Percentiles rank a stretch among this genome's conserved stretches.
Evolutionary conservation across 2,113 vertebrate species (phyloP).

Genomic region (Pholis gunnellus): DNA sequence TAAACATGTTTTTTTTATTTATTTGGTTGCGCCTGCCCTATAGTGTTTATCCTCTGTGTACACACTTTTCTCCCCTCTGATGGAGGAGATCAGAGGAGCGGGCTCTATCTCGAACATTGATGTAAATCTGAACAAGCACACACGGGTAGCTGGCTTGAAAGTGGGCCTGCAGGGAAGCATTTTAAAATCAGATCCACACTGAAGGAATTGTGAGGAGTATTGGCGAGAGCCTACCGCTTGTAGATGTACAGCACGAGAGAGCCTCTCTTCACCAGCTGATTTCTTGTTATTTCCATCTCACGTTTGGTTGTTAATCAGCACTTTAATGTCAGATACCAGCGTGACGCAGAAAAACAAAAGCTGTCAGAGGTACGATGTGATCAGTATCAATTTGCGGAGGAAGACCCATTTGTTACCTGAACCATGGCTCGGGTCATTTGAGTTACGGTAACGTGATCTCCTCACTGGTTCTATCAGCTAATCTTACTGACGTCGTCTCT

Average conservation of each 20-base stretch:
- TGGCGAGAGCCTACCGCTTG: constrained; percentile 24
- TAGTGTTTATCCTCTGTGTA: constrained; percentile 48
- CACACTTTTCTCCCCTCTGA: constrained; percentile 53
- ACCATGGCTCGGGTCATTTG: constrained; percentile 34
- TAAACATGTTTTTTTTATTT: neutral
- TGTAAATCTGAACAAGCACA: constrained; percentile 74
- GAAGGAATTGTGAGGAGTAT: constrained; percentile 57
- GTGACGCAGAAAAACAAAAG: neutral
- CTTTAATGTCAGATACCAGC: neutral
- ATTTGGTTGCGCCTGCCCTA: constrained; percentile 23
- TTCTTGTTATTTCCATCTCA: neutral
- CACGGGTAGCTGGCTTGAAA: constrained; percentile 68
- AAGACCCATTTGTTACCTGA: neutral
- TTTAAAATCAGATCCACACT: constrained; percentile 68
- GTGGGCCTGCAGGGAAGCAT: constrained; percentile 73
- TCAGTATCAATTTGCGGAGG: constrained; percentile 1
- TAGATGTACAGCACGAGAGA: constrained; percentile 9
- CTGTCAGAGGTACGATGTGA: neutral
- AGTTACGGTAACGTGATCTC: constrained; percentile 12
- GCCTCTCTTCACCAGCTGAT: neutral
- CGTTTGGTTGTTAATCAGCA: constrained; percentile 12
- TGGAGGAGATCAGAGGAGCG: constrained; percentile 69
- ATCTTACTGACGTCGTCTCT: constrained; percentile 60
- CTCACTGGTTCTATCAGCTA: constrained; percentile 35
- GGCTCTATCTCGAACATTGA: constrained; percentile 61